Base-by-base conservation (phyloP, 2,888 invertebrate genomes). In the Isoperla grammatica region DNA sequence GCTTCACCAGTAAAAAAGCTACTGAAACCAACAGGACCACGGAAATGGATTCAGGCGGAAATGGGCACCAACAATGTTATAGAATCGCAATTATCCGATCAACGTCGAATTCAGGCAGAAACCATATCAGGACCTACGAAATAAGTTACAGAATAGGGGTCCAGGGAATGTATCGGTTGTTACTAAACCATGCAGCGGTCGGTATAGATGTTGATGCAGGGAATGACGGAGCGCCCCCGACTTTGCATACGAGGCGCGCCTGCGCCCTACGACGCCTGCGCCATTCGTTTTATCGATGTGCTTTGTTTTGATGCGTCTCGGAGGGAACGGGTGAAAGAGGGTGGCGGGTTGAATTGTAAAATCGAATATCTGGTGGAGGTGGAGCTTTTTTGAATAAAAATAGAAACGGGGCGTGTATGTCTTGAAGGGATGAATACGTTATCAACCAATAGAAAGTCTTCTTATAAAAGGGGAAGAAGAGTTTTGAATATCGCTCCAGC, bases 341-440 rank as follows among this genome's bases (percentile, higher is more conserved):
- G 45, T 17, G 19, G 19, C 15, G 19, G 17, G 45, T 45, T 45
- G 45, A 45, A 45, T 45, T 45, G 45, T 45, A 59, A 58, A 54
- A 56, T 59, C 59, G 54, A 59, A 46, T 23, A 37, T 35, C 46
- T 13, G 6, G 19, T 19, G 23, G 50, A 29, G 60, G 56, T 60
- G 60, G 60, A 56, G 60, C 60, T 55, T 35, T 56, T 59, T 60
- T 60, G 60, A 60, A 60, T 60, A 56, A 48, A 43, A 60, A 60
- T 60, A 42, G 35, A 60, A 50, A 60, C 42, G 60, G 60, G 49
- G 53, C 53, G 53, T 53, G 53, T 20, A 45, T 45, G 43, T 50
- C 53, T 57, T 57, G 50, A 39, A 50, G 57, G 61, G 62, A 62
- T 62, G 62, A 56, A 62, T 62, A 62, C 53, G 59, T 59, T 59